Percentiles rank a stretch among this genome's conserved stretches.
phyloP scores from a whole-genome alignment of 2,888 invertebrate species.

The Acanthosepion esculentum region DNA sequence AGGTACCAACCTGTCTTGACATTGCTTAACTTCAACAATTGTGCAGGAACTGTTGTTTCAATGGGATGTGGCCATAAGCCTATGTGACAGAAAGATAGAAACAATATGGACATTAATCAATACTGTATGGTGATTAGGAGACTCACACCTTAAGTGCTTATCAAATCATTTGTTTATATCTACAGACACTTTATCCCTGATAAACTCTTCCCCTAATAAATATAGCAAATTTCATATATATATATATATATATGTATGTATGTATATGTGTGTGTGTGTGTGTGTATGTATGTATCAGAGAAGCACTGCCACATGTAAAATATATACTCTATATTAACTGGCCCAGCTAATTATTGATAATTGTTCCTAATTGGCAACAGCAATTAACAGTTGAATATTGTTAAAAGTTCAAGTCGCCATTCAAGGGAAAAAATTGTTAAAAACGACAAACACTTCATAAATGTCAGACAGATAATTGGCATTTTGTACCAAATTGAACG shows the following conservation, averaged over 20 bases:
- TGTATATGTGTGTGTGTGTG: not conserved
- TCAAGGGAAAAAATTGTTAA: not conserved
- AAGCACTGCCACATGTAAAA: not conserved
- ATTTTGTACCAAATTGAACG: not conserved
- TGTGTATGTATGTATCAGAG: too few relatives aligned
- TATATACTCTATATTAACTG: not conserved
- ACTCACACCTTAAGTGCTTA: too few relatives aligned
- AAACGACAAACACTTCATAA: not conserved
- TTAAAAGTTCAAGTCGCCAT: not conserved
- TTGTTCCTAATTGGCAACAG: not conserved
- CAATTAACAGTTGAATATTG: not conserved
- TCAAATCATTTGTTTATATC: too few relatives aligned
- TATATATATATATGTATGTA: not conserved
- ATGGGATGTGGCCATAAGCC: too few relatives aligned
- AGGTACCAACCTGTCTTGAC: too few relatives aligned
- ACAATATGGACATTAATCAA: too few relatives aligned
- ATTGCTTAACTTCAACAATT: too few relatives aligned
- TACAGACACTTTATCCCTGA: too few relatives aligned
- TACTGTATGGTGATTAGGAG: too few relatives aligned
- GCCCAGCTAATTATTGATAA: not conserved
- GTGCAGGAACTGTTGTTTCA: too few relatives aligned
- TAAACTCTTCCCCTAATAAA: too few relatives aligned
- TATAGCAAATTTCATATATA: not conserved
- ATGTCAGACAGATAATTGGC: slow-evolving; percentile 33
- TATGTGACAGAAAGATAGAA: too few relatives aligned